These are phyloP conservation scores for Liasis olivaceus DNA, from an alignment of 2,797 vertebrate genomes.

Conservation along the genomic window DNA sequence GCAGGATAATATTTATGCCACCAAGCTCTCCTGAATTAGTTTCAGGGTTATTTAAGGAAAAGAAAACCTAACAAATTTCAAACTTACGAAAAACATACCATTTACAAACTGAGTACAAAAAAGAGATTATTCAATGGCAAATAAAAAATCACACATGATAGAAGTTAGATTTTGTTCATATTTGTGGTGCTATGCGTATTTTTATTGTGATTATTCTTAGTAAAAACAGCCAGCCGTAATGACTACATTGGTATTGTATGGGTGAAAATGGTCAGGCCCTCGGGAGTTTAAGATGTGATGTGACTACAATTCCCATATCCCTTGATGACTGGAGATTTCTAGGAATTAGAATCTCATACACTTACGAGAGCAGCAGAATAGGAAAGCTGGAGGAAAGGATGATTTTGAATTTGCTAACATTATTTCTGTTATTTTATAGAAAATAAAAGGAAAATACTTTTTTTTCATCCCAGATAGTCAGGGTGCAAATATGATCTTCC, in stretches of 20 bases:
- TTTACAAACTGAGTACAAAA: not conserved
- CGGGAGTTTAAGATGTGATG: not conserved
- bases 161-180: not conserved
- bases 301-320: not conserved
- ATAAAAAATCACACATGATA: not conserved
- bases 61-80: not conserved
- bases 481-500: not conserved
- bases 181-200: not conserved
- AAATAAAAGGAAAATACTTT: not conserved
- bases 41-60: not conserved
- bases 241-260: not conserved
- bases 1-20: not conserved
- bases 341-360: not conserved
- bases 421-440: not conserved
- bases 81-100: not conserved
- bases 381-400: not conserved
- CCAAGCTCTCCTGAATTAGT: not conserved
- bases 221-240: not conserved
- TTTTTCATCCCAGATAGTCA: too few relatives aligned
- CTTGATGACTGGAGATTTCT: not conserved
- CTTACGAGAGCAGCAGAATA: not conserved
- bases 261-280: not conserved
- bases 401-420: not conserved
- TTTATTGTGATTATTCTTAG: not conserved
- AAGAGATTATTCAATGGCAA: not conserved